Evolutionary conservation across 2,888 invertebrate genomes (phyloP).

Genomic region (Adelphocoris suturalis): DNA sequence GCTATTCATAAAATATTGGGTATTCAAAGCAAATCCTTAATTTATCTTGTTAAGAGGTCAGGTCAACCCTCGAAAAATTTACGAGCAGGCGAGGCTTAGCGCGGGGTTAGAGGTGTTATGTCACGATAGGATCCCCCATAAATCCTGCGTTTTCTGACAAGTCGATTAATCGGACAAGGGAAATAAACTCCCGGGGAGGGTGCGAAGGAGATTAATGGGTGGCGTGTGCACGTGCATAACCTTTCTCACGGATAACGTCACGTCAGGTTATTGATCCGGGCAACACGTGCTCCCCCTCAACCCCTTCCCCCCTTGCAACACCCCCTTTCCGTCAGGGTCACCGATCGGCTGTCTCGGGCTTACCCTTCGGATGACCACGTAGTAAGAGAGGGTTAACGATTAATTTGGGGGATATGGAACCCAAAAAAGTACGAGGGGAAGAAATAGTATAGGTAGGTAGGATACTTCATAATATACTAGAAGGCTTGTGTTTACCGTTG

Average conservation of each 20-base stretch:
- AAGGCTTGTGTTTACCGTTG: no score
- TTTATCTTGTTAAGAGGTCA: conserved; percentile 17
- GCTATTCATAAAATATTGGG: neutral
- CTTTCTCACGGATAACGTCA: conserved; percentile 51
- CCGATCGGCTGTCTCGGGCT: neutral
- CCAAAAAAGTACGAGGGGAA: no score
- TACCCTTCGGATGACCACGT: neutral
- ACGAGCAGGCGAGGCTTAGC: neutral
- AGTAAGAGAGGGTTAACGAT: no score
- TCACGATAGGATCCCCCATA: conserved; percentile 9
- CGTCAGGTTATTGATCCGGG: conserved; percentile 53
- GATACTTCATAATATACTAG: no score
- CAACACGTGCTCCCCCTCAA: conserved; percentile 27
- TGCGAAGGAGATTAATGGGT: conserved; percentile 37
- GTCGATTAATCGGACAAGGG: conserved; percentile 39
- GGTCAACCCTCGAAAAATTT: conserved; percentile 19
- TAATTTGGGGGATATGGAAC: no score
- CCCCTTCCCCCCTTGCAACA: no score
- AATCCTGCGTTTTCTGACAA: neutral
- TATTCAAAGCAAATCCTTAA: neutral
- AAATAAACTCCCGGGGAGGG: conserved; percentile 8
- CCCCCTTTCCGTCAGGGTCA: neutral
- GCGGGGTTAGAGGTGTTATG: neutral
- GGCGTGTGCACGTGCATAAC: conserved; percentile 42
- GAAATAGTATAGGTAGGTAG: no score